Conservation (phyloP, 1,140 invertebrate genomes). For the Gerris buenoi region DNA sequence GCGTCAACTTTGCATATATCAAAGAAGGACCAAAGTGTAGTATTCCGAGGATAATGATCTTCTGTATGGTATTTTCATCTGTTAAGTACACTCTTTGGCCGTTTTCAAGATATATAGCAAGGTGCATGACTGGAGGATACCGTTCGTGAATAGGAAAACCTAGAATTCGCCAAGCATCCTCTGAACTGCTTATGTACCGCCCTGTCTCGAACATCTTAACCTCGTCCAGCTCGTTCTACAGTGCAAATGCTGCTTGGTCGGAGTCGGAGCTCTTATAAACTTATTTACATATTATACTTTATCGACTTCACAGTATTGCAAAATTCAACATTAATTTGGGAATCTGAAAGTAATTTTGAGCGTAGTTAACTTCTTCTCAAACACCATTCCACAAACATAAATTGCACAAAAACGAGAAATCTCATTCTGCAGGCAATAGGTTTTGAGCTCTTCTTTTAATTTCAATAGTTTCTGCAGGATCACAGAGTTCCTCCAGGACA, state of each 20-base stretch:
- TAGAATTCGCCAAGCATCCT: conserved; percentile 27
- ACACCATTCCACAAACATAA: no score
- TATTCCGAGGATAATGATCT: not conserved
- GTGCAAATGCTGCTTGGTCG: conserved; percentile 27
- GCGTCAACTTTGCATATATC: not conserved
- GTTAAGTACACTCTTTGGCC: no score
- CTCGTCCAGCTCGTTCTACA: conserved; percentile 10
- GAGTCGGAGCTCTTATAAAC: conserved; percentile 32
- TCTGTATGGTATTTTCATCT: not conserved
- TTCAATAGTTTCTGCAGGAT: no score
- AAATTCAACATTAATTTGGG: conserved; percentile 30
- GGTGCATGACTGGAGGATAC: no score
- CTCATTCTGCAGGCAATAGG: no score
- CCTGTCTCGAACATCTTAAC: conserved; percentile 28
- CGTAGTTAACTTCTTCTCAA: no score
- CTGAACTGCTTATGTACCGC: conserved; percentile 28
- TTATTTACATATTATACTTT: conserved; percentile 31
- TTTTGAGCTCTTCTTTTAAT: no score
- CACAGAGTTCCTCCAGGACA: no score
- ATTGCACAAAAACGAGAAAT: no score
- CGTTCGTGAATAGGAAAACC: no score
- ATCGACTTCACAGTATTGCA: conserved; percentile 28
- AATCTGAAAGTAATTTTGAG: no score
- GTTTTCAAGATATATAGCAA: no score
- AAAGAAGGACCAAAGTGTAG: not conserved